Percentiles rank a stretch among this genome's conserved stretches.
Conservation (phyloP, 1,140 invertebrate genomes). For the Drosophila truncata region DNA sequence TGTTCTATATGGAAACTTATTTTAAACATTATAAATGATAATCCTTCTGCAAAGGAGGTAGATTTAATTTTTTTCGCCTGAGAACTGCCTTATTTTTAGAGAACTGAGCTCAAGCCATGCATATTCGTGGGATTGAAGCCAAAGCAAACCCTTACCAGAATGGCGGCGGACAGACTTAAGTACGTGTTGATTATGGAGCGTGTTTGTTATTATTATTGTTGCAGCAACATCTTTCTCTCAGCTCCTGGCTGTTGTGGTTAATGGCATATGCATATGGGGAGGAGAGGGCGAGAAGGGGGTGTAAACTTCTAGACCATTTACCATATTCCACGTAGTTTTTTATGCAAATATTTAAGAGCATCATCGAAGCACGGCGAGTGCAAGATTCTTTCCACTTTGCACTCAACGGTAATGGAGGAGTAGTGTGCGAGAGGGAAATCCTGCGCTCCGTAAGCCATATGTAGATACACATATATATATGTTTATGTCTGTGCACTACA, state of each 20-base stretch:
- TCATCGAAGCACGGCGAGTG: slow-evolving; percentile 75
- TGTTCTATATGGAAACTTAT: neutral
- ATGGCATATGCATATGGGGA: slow-evolving; percentile 43
- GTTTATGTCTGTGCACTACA: slow-evolving; percentile 70
- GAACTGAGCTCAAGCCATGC: neutral
- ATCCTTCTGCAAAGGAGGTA: neutral
- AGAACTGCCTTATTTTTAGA: neutral
- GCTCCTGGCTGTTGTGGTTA: slow-evolving; percentile 52
- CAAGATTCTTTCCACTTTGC: slow-evolving; percentile 52
- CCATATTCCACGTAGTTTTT: slow-evolving; percentile 80
- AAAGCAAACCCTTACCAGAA: slow-evolving; percentile 33
- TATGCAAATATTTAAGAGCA: slow-evolving; percentile 83
- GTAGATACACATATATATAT: slow-evolving; percentile 68
- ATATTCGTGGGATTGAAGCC: slow-evolving; percentile 10
- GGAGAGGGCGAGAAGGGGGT: slow-evolving; percentile 19
- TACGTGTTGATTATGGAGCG: slow-evolving; percentile 76
- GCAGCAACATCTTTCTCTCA: slow-evolving; percentile 30
- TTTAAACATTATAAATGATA: neutral
- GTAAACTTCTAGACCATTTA: slow-evolving; percentile 78
- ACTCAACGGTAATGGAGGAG: slow-evolving; percentile 44
- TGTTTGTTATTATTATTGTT: slow-evolving; percentile 66
- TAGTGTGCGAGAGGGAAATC: neutral
- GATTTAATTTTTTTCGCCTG: too few species aligned
- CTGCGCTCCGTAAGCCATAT: slow-evolving; percentile 62
- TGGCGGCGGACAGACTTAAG: slow-evolving; percentile 54